Conservation (phyloP, 2,888 invertebrate genomes). For the Melanophora roralis region DNA sequence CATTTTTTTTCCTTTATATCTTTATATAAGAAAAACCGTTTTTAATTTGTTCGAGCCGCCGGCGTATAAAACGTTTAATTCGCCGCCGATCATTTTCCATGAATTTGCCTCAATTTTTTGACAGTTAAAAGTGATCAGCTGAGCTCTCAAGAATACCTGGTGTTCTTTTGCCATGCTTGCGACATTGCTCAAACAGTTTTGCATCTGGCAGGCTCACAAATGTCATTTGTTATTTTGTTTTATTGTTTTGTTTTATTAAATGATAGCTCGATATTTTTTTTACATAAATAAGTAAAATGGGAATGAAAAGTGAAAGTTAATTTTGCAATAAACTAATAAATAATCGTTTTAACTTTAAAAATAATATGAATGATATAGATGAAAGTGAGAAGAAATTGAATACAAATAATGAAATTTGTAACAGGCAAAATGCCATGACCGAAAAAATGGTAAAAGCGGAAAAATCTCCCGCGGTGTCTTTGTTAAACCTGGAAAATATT, state of each 20-base stretch:
- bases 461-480: slow-evolving; percentile 20
- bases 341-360: slow-evolving; percentile 8
- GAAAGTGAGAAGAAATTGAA: background rate
- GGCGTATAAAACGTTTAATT: too few species aligned
- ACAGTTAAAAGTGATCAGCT: too few species aligned
- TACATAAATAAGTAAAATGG: background rate
- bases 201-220: background rate
- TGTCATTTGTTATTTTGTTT: slow-evolving; percentile 14
- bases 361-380: background rate
- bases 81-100: too few species aligned
- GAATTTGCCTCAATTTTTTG: too few species aligned
- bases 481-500: slow-evolving; percentile 20
- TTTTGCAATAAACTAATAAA: background rate
- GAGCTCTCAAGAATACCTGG: too few species aligned
- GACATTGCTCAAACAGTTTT: background rate
- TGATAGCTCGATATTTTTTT: slow-evolving; percentile 11
- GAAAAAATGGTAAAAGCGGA: background rate
- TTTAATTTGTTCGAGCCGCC: too few species aligned
- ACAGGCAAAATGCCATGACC: background rate
- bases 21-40: too few species aligned
- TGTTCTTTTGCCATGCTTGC: too few species aligned
- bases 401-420: background rate
- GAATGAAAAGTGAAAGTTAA: slow-evolving; percentile 42
- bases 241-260: slow-evolving; percentile 15
- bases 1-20: too few species aligned